phyloP scores from a whole-genome alignment of 2,797 vertebrate species.

The Scyliorhinus canicula region DNA sequence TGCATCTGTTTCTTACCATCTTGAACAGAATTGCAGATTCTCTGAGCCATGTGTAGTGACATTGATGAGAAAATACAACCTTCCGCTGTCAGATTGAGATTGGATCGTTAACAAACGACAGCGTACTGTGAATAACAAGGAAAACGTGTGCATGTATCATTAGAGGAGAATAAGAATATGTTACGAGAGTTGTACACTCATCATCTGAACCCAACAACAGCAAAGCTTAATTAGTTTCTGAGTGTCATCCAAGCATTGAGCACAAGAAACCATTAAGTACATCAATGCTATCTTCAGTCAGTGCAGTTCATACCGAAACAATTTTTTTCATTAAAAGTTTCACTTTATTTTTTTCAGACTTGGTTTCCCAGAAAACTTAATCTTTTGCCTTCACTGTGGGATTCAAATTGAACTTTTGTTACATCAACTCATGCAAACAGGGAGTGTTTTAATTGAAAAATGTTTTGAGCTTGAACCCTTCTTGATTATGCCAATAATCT shows the following conservation, averaged over 20 bases:
- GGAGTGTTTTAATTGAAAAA: background rate
- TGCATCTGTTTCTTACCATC: slow-evolving; percentile 6
- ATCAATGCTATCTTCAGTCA: background rate
- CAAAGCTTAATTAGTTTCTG: slow-evolving; percentile 4
- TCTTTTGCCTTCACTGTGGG: no score
- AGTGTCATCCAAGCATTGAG: background rate
- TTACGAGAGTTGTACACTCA: background rate
- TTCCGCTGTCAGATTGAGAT: background rate
- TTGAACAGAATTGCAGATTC: slow-evolving; percentile 6
- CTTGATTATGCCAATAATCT: background rate
- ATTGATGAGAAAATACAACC: background rate
- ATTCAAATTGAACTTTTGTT: no score
- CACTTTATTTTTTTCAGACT: background rate
- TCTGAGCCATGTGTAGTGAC: background rate
- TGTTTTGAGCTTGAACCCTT: background rate
- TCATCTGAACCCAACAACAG: background rate
- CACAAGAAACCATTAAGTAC: background rate
- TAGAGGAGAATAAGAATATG: background rate
- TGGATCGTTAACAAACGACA: background rate
- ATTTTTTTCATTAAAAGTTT: background rate
- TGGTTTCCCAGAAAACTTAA: no score
- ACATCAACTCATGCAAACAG: no score
- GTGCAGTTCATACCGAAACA: background rate
- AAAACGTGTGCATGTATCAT: background rate
- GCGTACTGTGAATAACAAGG: background rate